Percentiles rank a stretch among this genome's conserved stretches.
phyloP scores from a whole-genome alignment of 1,140 invertebrate species.

The Drosophila truncata region DNA sequence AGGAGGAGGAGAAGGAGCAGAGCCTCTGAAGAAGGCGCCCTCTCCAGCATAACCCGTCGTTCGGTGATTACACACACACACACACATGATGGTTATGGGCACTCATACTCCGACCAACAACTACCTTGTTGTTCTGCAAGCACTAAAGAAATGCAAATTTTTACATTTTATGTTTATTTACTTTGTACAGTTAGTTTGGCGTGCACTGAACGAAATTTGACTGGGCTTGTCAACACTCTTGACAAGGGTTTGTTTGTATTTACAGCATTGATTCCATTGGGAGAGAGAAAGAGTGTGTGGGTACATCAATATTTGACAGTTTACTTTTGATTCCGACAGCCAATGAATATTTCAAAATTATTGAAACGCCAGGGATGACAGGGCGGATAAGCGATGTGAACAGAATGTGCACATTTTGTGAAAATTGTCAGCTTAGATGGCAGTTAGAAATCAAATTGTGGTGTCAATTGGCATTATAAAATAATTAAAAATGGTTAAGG shows the following conservation, averaged over 20 bases:
- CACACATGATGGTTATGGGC: constrained; percentile 27
- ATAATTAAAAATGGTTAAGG: not conserved
- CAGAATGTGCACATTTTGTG: not conserved
- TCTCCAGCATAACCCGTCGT: constrained; percentile 1
- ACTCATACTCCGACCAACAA: constrained; percentile 11
- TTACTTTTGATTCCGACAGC: constrained; percentile 44
- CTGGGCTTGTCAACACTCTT: constrained; percentile 35
- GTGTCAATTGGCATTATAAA: not conserved
- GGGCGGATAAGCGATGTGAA: not conserved
- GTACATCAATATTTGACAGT: constrained; percentile 43
- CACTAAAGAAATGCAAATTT: constrained; percentile 53
- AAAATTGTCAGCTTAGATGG: not conserved
- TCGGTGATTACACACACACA: constrained; percentile 50
- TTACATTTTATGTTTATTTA: constrained; percentile 76
- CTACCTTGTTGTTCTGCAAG: constrained; percentile 21
- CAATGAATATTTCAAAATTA: constrained; percentile 37
- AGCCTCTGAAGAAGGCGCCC: constrained; percentile 9
- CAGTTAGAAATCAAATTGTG: not conserved
- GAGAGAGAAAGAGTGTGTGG: not conserved
- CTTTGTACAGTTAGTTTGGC: constrained; percentile 64
- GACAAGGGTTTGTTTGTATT: constrained; percentile 23
- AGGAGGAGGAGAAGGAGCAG: not conserved
- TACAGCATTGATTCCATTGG: constrained; percentile 36
- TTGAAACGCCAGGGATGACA: constrained; percentile 25
- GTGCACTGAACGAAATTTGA: constrained; percentile 56